Evolutionary conservation across 2,113 vertebrate species (phyloP).

Genomic region (Bubo blakistoni): DNA sequence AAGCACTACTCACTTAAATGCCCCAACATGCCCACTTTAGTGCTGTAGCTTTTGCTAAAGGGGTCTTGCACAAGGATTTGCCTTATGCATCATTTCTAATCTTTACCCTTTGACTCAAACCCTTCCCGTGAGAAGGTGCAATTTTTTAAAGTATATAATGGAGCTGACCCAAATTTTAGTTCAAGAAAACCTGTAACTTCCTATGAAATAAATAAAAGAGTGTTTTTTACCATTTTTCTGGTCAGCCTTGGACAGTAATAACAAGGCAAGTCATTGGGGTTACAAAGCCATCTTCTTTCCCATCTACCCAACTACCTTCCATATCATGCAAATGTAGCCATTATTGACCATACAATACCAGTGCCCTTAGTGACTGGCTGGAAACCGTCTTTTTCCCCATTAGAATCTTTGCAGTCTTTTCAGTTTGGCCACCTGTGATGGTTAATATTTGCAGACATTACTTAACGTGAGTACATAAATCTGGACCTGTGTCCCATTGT

Average conservation of each 20-base stretch:
- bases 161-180: not conserved
- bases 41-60: not conserved
- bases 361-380: not conserved
- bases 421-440: not conserved
- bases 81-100: not conserved
- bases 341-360: not conserved
- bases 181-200: not conserved
- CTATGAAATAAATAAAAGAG: not conserved
- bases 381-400: not conserved
- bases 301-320: not conserved
- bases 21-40: not conserved
- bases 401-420: not conserved
- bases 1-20: not conserved
- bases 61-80: not conserved
- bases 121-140: not conserved
- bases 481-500: not conserved
- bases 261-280: not conserved
- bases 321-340: not conserved
- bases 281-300: not conserved
- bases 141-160: not conserved
- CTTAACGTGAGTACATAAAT: not conserved
- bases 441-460: not conserved
- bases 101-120: not conserved
- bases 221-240: not conserved
- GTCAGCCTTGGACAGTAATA: not conserved